A percentile compares a stretch with the other conserved stretches of the same genome.
Conservation (phyloP, 2,888 invertebrate genomes). For the Cephus pulcher region DNA sequence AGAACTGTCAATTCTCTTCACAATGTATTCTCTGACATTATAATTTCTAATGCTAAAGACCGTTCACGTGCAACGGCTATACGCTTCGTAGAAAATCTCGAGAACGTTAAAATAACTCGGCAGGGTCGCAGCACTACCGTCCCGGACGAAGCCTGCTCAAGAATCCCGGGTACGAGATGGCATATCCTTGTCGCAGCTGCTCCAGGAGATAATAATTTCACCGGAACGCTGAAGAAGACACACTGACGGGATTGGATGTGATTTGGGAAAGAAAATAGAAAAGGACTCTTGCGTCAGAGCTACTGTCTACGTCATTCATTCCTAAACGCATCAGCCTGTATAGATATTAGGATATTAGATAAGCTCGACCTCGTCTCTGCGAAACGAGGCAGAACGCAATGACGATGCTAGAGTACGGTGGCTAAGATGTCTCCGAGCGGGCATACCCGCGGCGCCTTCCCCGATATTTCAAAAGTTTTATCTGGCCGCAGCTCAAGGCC, state of each 20-base stretch:
- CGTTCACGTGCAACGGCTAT: background rate
- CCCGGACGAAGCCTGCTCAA: conserved; percentile 19
- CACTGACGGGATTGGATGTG: background rate
- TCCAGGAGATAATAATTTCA: background rate
- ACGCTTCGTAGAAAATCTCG: background rate
- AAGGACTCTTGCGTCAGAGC: background rate
- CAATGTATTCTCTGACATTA: background rate
- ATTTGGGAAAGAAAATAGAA: background rate
- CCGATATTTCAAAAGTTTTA: conserved; percentile 60
- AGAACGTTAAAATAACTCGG: conserved; percentile 19
- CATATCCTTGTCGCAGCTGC: background rate
- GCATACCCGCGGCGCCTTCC: conserved; percentile 35
- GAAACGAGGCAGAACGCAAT: background rate
- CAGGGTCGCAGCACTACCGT: conserved; percentile 21
- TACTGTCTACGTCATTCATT: background rate
- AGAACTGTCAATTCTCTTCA: background rate
- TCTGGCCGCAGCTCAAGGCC: conserved; percentile 60
- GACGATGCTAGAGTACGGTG: background rate
- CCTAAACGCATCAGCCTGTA: background rate
- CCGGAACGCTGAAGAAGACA: no score
- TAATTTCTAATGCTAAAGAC: background rate
- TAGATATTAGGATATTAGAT: background rate
- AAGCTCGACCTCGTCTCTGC: background rate
- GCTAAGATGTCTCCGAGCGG: conserved; percentile 20
- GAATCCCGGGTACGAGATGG: conserved; percentile 31